Evolutionary conservation across 2,888 invertebrate genomes (phyloP).

Genomic region (Anoplius nigerrimus): DNA sequence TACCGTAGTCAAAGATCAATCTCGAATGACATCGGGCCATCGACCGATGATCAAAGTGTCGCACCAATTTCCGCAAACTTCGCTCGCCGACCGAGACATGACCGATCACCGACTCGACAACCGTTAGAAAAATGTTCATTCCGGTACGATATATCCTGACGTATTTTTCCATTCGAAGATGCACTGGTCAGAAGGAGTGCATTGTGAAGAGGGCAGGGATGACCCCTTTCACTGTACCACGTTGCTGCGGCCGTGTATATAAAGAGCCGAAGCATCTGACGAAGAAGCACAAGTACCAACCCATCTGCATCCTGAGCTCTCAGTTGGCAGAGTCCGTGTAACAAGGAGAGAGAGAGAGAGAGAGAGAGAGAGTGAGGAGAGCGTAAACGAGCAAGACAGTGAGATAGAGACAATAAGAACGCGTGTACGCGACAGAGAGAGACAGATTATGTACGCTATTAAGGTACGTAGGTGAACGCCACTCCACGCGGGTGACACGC

Average conservation of each 20-base stretch:
- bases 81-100: background rate
- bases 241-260: constrained; percentile 72
- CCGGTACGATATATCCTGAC: constrained; percentile 42
- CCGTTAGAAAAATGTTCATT: constrained; percentile 25
- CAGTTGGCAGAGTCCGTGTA: constrained; percentile 60
- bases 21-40: too few relatives aligned
- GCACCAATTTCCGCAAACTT: background rate
- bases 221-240: constrained; percentile 75
- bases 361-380: constrained; percentile 32
- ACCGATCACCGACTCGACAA: background rate
- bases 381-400: too few relatives aligned
- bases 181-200: constrained; percentile 70
- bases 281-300: constrained; percentile 73
- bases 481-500: too few relatives aligned
- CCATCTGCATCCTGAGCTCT: constrained; percentile 70
- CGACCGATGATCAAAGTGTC: background rate
- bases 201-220: constrained; percentile 75
- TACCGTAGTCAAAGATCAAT: too few relatives aligned
- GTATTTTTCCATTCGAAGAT: constrained; percentile 57
- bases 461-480: constrained; percentile 62
- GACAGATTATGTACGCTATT: constrained; percentile 70
- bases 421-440: constrained; percentile 9
- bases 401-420: too few relatives aligned
- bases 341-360: constrained; percentile 16
- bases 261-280: constrained; percentile 72